These are phyloP conservation scores for Cyrtorhinus lividipennis DNA, from an alignment of 1,140 invertebrate genomes.

Conservation along the genomic window DNA sequence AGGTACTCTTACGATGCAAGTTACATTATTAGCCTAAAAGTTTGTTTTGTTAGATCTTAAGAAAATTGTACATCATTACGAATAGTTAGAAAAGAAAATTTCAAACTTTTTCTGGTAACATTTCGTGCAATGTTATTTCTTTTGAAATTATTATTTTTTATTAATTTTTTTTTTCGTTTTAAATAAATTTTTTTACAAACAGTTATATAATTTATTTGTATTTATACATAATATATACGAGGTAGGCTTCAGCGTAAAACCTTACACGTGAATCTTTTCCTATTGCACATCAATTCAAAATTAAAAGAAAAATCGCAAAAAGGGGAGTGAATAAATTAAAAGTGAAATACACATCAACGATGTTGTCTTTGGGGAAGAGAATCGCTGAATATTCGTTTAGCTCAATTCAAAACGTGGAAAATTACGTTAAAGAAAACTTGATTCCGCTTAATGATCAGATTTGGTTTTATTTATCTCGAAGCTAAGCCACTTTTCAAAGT, in stretches of 20 bases:
- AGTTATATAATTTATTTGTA: constrained; percentile 1
- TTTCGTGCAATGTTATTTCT: constrained; percentile 20
- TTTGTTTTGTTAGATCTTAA: constrained; percentile 19
- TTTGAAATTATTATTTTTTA: constrained; percentile 12
- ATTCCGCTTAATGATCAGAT: no score
- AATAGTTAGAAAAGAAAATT: background rate
- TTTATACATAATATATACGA: constrained; percentile 8
- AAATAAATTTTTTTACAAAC: constrained; percentile 13
- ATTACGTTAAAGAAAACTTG: background rate
- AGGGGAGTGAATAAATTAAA: no score
- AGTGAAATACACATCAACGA: no score
- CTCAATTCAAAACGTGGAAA: background rate
- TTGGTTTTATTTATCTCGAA: background rate
- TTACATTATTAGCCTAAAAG: constrained; percentile 9
- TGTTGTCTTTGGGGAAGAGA: background rate
- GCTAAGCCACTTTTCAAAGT: constrained; percentile 1
- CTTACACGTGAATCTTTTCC: constrained; percentile 4
- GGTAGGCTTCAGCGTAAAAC: constrained; percentile 16
- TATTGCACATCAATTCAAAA: constrained; percentile 17
- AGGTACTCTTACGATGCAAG: background rate
- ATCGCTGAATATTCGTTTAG: background rate
- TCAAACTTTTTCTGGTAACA: constrained; percentile 17
- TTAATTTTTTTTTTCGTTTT: constrained; percentile 13
- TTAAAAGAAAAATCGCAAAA: constrained; percentile 3
- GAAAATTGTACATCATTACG: constrained; percentile 16